phyloP scores from a whole-genome alignment of 1,140 invertebrate genomes.

The Periplaneta americana region DNA sequence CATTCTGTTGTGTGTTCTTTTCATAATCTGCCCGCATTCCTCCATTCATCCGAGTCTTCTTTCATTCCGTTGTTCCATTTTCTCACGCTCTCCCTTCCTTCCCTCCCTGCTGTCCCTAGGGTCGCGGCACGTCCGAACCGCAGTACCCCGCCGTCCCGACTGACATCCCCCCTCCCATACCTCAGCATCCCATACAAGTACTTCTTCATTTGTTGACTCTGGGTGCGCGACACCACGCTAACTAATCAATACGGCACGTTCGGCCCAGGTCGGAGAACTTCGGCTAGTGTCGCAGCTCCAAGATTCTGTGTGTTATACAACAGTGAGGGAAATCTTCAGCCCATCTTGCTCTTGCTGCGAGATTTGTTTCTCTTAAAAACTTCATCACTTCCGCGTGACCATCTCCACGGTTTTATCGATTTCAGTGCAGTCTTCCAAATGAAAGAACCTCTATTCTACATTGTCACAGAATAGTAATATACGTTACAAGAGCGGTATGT shows the following conservation, averaged over 20 bases:
- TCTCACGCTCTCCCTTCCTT: too few relatives aligned
- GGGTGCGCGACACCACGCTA: neutral
- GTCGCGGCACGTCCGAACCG: neutral
- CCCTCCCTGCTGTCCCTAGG: too few relatives aligned
- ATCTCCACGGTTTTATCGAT: too few relatives aligned
- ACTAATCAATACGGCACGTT: slow-evolving; percentile 6
- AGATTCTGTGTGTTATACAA: neutral
- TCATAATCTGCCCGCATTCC: too few relatives aligned
- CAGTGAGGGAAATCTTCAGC: neutral
- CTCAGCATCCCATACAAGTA: neutral
- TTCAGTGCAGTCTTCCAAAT: too few relatives aligned
- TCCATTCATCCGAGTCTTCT: too few relatives aligned
- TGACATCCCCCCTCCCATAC: neutral
- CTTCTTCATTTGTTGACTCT: slow-evolving; percentile 10
- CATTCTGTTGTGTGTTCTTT: too few relatives aligned
- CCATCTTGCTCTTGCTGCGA: neutral
- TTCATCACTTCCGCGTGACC: too few relatives aligned
- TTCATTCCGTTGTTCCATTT: neutral
- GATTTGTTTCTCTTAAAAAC: too few relatives aligned
- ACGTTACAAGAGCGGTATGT: too few relatives aligned
- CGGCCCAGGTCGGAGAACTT: slow-evolving; percentile 1
- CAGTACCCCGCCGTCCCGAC: neutral
- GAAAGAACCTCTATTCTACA: too few relatives aligned
- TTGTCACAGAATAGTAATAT: too few relatives aligned
- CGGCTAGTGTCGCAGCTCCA: neutral